Evolutionary conservation across 2,797 vertebrate species (phyloP), one percentile per base, ranked within the genome.

Genomic region (Brachyalestes nurse): DNA sequence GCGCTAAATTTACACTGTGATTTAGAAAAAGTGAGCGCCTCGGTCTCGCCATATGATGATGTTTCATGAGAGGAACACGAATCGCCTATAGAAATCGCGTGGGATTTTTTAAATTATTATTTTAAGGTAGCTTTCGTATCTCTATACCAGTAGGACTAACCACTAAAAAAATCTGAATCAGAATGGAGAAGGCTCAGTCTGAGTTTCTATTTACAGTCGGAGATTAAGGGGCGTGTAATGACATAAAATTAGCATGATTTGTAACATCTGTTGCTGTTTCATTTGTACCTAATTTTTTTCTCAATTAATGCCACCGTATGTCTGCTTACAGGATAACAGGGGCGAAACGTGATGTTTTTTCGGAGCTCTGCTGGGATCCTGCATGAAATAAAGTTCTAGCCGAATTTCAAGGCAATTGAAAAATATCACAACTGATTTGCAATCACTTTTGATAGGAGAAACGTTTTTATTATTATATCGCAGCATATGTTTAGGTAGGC

Each of bases 261-360:
- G 34, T 75, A 84, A 87, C 86, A 89, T 89, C 86, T 89, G 86
- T 83, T 87, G 79, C 79, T 74, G 14, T 83, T 85, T 81, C 75
- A 85, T 89, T 86, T 86, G 82, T 65, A 34, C 77, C 72, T 87
- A 76, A 84, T 86, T 83, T 51, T 83, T 67, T 78, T 60, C 77
- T 75, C 79, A 71, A 73, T 85, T 84, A 83, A 77, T 83, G 77
- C 62, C 79, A 75, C 84, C 79, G 64, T 79, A 83, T 87, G 86
- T 82, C 75, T 53, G 66, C 23, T 65, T 61, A 72, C 60, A 55
- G 66, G n/a, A 53, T 57, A 77, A 55, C 53, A 34, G 45, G 14
- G 60, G 47, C 6, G 19, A 61, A 57, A 64, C 42, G 62, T 23
- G 23, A 7, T 40, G 14, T n/a, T 62, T 53, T 62, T 62, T 42